phyloP scores from a whole-genome alignment of 2,888 invertebrate genomes.

The Polyploca ridens region DNA sequence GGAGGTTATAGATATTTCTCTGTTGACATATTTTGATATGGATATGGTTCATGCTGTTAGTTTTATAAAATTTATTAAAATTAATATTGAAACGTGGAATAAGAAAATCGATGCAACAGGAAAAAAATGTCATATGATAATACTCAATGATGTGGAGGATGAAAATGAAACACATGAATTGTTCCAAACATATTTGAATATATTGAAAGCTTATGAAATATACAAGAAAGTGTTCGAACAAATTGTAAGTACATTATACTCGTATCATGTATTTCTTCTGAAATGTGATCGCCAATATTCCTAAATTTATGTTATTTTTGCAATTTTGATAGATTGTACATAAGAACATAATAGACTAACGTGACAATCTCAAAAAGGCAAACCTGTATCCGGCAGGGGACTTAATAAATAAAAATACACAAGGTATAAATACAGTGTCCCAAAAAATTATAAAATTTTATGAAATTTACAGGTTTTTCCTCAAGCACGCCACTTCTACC shows the following conservation, averaged over 20 bases:
- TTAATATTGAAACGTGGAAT: background rate
- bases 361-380: too few species aligned
- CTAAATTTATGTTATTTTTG: too few species aligned
- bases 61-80: background rate
- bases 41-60: slow-evolving; percentile 2
- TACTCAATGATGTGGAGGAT: background rate
- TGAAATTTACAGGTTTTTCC: too few species aligned
- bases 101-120: background rate
- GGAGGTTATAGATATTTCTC: background rate
- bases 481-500: too few species aligned
- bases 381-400: too few species aligned
- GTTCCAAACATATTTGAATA: background rate
- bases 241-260: background rate
- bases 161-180: background rate
- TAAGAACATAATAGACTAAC: background rate
- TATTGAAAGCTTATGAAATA: slow-evolving; percentile 1
- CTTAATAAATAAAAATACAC: too few species aligned
- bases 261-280: too few species aligned
- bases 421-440: too few species aligned
- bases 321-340: too few species aligned
- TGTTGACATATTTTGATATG: background rate
- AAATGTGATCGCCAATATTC: too few species aligned
- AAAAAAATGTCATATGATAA: background rate
- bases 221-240: slow-evolving; percentile 2
- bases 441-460: too few species aligned